Evolutionary conservation across 2,888 invertebrate species (phyloP), one percentile per base, ranked within the genome.

Genomic region (Galerucella nymphaeae): DNA sequence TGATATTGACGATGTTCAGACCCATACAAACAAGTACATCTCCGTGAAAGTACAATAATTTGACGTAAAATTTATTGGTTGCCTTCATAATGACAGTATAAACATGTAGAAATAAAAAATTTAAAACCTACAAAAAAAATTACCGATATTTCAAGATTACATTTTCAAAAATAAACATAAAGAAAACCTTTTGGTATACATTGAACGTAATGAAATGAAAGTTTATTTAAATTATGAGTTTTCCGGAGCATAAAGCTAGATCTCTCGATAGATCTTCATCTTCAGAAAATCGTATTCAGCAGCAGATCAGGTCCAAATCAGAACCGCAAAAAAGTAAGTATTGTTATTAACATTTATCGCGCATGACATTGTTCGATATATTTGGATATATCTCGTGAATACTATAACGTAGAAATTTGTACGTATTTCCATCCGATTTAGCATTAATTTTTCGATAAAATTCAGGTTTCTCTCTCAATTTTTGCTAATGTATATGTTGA

Each of bases 251-350:
- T 38, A 59, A 59, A 59, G n/a, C 59, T 13, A 59, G 59, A 59
- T 59, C 59, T 41, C 30, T 59, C 8, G 59, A 59, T 59, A 59
- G 59, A 59, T 20, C 55, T 20, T 23, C 30, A 8, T 38, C 59
- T n/a, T 10, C n/a, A 5, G 30, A 59, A 16, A 59, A 14, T 38
- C 16, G 14, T 10, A n/a, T 14, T 38, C 59, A 6, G n/a, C 18
- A 20, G 5, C 14, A 38, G 2, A 59, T 2, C 10, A 59, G 59
- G n/a, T 59, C 59, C 9, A 59, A 30, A 38, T 59, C 59, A 13
- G 59, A 59, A 59, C 59, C 59, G 14, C 38, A 38, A 38, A 59
- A 38, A 59, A 59, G 59, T 59, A 38, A 59, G 59, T 59, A 2
- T 38, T 38, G 30, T 38, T 38, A 38, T 38, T 38, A 0, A 23